Evolutionary conservation across 2,888 invertebrate genomes (phyloP).

Genomic region (Ariolimax columbianus): DNA sequence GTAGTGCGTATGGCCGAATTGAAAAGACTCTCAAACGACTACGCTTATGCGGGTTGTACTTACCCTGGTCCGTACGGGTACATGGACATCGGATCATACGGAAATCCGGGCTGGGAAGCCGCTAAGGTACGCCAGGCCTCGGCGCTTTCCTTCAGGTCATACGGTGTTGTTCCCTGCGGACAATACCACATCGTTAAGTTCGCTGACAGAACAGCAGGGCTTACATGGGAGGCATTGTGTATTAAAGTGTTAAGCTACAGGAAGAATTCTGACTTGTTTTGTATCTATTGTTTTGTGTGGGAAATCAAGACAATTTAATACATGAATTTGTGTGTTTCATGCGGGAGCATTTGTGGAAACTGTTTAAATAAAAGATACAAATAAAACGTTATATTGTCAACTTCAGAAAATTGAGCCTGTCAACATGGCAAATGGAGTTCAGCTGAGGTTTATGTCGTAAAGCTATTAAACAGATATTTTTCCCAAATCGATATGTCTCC

Average conservation of each 20-base stretch:
- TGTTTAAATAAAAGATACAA: no score
- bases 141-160: slow-evolving; percentile 70
- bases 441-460: no score
- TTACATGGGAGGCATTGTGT: neutral
- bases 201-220: neutral
- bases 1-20: neutral
- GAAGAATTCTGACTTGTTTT: neutral
- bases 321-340: no score
- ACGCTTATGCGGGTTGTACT: slow-evolving; percentile 49
- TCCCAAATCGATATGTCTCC: neutral
- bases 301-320: no score
- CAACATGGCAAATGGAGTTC: no score
- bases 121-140: slow-evolving; percentile 71
- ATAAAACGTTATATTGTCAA: no score
- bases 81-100: slow-evolving; percentile 74
- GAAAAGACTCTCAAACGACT: neutral
- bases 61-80: slow-evolving; percentile 74
- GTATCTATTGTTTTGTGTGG: no score
- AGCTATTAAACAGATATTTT: neutral
- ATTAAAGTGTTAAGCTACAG: neutral
- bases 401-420: no score
- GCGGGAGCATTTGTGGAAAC: no score
- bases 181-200: slow-evolving; percentile 21
- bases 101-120: slow-evolving; percentile 69
- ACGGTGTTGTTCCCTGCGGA: slow-evolving; percentile 64